Percentiles rank a stretch among this genome's conserved stretches.
Conservation (phyloP, 2,888 invertebrate genomes). For the Harmothoe impar region DNA sequence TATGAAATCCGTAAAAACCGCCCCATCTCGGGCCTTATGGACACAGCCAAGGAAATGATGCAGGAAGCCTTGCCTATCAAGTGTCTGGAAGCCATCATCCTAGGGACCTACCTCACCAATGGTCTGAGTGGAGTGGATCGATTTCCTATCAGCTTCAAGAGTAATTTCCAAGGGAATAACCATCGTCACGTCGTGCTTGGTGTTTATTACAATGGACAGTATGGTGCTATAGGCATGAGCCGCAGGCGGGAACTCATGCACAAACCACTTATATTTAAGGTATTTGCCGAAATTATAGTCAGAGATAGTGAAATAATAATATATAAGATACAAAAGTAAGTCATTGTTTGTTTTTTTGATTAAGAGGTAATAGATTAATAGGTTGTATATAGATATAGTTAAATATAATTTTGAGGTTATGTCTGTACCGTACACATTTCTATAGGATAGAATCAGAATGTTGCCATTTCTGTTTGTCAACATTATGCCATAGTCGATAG, state of each 20-base stretch:
- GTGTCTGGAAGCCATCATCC: constrained; percentile 83
- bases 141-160: constrained; percentile 83
- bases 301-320: neutral
- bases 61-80: constrained; percentile 83
- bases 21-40: constrained; percentile 82
- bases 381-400: no score
- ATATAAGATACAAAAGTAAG: no score
- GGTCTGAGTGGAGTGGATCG: constrained; percentile 82
- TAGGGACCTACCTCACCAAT: constrained; percentile 83
- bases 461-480: no score
- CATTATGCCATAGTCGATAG: no score
- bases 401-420: no score
- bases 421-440: no score
- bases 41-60: constrained; percentile 83
- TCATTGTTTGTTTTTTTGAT: no score
- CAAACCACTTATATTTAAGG: constrained; percentile 82
- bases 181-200: constrained; percentile 84
- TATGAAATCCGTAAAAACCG: constrained; percentile 83
- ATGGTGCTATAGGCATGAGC: constrained; percentile 83
- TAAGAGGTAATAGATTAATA: no score
- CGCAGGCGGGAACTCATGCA: constrained; percentile 83
- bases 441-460: no score
- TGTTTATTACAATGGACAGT: constrained; percentile 80
- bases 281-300: constrained; percentile 67
- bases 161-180: constrained; percentile 78